Conservation (phyloP, 2,797 vertebrate species). For the Fringilla coelebs region DNA sequence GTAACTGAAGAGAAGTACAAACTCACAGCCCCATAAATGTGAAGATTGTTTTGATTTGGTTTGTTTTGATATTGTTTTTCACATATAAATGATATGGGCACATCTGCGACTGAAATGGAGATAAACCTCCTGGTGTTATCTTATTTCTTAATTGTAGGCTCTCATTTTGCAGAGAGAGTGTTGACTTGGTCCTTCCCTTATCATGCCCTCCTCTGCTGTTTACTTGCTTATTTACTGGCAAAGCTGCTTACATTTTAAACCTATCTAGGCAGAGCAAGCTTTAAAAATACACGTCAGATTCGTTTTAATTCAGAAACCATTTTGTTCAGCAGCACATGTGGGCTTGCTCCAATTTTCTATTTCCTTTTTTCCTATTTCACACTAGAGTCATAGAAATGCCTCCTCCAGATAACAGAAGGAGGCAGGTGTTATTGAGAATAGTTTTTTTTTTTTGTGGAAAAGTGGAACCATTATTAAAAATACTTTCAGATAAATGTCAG, state of each 20-base stretch:
- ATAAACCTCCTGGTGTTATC: constrained; percentile 47
- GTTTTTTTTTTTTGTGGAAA: neutral
- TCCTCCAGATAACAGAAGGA: constrained; percentile 17
- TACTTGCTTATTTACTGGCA: constrained; percentile 47
- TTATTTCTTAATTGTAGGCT: constrained; percentile 68
- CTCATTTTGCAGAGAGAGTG: constrained; percentile 10
- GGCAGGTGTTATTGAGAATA: constrained; percentile 41
- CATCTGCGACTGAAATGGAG: constrained; percentile 39
- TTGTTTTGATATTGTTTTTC: constrained; percentile 70
- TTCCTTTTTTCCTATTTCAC: neutral
- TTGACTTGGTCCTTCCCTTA: constrained; percentile 54
- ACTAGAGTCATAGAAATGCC: constrained; percentile 6
- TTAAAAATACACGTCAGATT: constrained; percentile 12
- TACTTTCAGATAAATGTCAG: constrained; percentile 27
- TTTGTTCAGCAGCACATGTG: neutral
- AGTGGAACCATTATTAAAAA: constrained; percentile 38
- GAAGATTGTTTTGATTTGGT: constrained; percentile 59
- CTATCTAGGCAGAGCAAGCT: neutral
- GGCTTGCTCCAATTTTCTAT: neutral
- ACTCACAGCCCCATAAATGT: constrained; percentile 48
- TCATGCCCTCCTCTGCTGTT: constrained; percentile 39
- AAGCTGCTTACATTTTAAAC: constrained; percentile 45
- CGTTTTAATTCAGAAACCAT: constrained; percentile 34
- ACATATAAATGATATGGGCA: constrained; percentile 70
- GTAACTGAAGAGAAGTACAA: constrained; percentile 56